Conservation (phyloP, 64 coral and sea anemone genomes). For the Trachythela sp. region DNA sequence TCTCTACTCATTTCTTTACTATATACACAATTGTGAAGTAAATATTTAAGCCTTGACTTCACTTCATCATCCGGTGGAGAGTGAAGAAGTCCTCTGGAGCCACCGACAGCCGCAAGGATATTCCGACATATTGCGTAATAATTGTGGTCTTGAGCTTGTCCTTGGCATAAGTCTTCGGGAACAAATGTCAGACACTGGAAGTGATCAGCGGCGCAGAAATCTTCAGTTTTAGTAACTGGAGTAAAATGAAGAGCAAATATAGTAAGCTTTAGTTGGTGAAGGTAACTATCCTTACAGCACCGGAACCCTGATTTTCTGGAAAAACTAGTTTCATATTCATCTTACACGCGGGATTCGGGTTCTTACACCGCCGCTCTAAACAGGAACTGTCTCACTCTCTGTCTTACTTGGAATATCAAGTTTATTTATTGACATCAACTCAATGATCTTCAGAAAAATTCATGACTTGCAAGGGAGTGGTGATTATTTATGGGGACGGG, state of each 20-base stretch:
- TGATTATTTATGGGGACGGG: too few species aligned
- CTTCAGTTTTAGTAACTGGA: background rate
- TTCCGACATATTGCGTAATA: conserved; percentile 21
- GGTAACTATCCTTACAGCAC: too few species aligned
- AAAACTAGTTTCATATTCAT: too few species aligned
- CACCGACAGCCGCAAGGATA: background rate
- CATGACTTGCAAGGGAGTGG: too few species aligned
- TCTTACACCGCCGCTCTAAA: too few species aligned
- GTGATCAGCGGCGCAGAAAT: background rate
- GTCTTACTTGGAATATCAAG: too few species aligned
- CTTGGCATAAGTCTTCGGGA: background rate
- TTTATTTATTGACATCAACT: too few species aligned
- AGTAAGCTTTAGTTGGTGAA: too few species aligned
- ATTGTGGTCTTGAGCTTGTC: conserved; percentile 5
- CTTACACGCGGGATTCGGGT: too few species aligned
- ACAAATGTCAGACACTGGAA: background rate
- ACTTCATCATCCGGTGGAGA: background rate
- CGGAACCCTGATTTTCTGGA: too few species aligned
- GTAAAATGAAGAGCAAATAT: background rate
- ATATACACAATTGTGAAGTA: conserved; percentile 18
- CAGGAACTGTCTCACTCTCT: too few species aligned
- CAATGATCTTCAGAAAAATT: too few species aligned
- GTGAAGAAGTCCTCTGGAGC: background rate
- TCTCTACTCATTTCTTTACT: background rate
- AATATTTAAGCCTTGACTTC: background rate